A percentile compares a stretch with the other conserved stretches of the same genome.
phyloP scores from a whole-genome alignment of 2,797 vertebrate genomes.

The Amazona ochrocephala region DNA sequence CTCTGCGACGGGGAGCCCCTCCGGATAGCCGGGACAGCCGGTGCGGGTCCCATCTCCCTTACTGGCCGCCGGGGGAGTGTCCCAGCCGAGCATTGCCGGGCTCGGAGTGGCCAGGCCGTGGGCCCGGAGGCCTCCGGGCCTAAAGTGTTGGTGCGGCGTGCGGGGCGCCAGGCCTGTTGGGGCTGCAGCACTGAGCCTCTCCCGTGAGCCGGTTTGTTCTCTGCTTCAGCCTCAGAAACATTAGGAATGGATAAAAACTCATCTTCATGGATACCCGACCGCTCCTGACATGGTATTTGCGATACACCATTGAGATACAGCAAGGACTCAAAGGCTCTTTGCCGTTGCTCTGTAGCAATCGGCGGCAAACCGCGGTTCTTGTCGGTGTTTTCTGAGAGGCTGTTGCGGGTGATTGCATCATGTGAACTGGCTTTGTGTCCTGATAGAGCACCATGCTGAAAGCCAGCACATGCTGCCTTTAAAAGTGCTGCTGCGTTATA shows the following conservation, averaged over 20 bases:
- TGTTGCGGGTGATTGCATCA: neutral
- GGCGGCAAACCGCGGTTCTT: accelerated
- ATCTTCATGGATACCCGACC: accelerated
- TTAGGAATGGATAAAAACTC: neutral
- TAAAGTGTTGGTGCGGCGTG: accelerated
- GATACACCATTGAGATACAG: accelerated
- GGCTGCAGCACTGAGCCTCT: neutral
- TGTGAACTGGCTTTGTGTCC: no score
- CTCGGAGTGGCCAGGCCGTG: neutral
- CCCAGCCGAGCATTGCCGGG: neutral
- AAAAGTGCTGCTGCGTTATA: neutral
- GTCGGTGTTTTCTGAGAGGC: neutral
- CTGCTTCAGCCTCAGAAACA: neutral
- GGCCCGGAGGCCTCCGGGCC: accelerated
- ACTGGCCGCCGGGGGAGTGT: accelerated
- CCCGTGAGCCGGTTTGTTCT: accelerated
- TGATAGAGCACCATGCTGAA: neutral
- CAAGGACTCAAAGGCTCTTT: accelerated
- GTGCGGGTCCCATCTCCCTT: accelerated
- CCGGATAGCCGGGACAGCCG: no score
- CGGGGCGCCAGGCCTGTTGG: neutral
- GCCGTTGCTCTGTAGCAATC: accelerated
- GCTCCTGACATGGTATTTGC: accelerated
- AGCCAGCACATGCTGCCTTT: accelerated
- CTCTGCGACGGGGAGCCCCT: neutral